These are phyloP conservation scores for Denticeps clupeoides DNA, from an alignment of 2,797 vertebrate species.

Conservation along the genomic window DNA sequence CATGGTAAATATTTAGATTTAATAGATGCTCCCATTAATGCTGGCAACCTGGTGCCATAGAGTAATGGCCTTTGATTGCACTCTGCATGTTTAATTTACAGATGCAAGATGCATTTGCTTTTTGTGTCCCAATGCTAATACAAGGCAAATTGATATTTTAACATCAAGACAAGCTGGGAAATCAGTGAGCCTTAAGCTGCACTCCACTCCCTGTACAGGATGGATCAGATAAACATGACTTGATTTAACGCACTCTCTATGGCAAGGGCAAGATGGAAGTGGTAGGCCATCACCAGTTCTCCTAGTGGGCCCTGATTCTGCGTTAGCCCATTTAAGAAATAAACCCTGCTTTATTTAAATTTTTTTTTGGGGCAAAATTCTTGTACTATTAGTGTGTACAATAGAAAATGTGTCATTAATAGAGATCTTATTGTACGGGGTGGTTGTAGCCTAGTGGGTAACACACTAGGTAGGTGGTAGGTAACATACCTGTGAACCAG, in stretches of 20 bases:
- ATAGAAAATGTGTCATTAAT: no score
- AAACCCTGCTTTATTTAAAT: no score
- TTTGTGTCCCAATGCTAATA: conserved; percentile 28
- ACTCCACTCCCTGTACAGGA: no score
- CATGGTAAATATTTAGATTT: conserved; percentile 32
- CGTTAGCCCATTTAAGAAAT: no score
- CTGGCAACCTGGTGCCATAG: conserved; percentile 26
- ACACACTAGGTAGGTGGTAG: no score
- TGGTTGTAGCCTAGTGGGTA: no score
- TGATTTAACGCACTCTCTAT: conserved; percentile 30
- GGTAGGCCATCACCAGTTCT: no score
- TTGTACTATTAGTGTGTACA: no score
- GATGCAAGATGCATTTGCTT: conserved; percentile 28
- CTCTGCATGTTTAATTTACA: conserved; percentile 31
- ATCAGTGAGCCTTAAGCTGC: conserved; percentile 8
- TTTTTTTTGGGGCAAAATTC: no score
- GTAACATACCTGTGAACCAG: no score
- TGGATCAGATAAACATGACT: conserved; percentile 22
- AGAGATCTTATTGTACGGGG: no score
- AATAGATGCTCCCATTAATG: conserved; percentile 39
- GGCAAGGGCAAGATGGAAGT: background rate
- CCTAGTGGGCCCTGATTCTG: no score
- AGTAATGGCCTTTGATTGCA: conserved; percentile 34
- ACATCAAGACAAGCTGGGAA: conserved; percentile 7
- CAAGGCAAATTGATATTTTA: conserved; percentile 34